Conservation (phyloP, 2,797 vertebrate genomes). For the Epinephelus coioides region DNA sequence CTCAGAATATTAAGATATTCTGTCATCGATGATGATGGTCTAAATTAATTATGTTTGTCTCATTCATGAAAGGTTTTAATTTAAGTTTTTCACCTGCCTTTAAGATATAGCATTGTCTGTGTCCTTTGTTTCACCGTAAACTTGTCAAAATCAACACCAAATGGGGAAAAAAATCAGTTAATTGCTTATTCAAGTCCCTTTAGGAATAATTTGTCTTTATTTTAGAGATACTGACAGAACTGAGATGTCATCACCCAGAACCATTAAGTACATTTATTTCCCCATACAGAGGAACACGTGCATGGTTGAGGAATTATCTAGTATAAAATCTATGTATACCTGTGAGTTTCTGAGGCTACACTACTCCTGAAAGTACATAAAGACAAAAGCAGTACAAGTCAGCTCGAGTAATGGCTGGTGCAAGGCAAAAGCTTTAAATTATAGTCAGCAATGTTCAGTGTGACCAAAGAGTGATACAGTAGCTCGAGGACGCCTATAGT, state of each 20-base stretch:
- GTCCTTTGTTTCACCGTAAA: background rate
- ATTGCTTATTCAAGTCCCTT: no score
- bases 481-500: slow-evolving; percentile 27
- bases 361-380: slow-evolving; percentile 2
- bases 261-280: background rate
- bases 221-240: background rate
- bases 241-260: background rate
- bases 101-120: background rate
- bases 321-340: background rate
- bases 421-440: slow-evolving; percentile 16
- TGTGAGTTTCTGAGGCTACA: slow-evolving; percentile 4
- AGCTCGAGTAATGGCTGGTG: slow-evolving; percentile 5
- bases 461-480: slow-evolving; percentile 39
- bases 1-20: no score
- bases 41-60: background rate
- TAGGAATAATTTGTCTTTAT: background rate
- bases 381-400: slow-evolving; percentile 15
- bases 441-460: slow-evolving; percentile 30
- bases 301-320: background rate
- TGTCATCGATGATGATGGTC: background rate
- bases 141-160: background rate
- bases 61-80: background rate
- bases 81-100: background rate
- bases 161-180: no score
- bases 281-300: background rate